phyloP scores from a whole-genome alignment of 2,113 vertebrate genomes.

The Piaya cayana region DNA sequence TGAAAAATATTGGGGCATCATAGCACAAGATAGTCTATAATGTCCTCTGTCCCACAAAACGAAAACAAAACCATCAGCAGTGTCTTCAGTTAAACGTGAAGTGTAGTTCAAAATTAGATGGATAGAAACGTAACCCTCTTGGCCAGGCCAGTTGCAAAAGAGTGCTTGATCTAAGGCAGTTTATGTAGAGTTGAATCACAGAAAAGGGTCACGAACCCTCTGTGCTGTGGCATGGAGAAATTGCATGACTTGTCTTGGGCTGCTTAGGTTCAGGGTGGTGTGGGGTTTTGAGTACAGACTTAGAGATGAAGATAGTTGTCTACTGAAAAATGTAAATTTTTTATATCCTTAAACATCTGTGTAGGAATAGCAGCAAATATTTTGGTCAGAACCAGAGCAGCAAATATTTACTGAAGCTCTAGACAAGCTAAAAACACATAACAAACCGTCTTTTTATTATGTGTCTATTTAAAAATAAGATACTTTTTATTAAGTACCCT shows the following conservation, averaged over 20 bases:
- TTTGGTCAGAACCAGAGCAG: neutral
- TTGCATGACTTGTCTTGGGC: neutral
- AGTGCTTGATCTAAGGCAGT: neutral
- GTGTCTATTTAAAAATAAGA: neutral
- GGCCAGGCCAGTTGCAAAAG: neutral
- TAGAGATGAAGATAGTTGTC: neutral
- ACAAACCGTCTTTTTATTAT: neutral
- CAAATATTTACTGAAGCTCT: neutral
- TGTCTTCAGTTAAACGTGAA: neutral
- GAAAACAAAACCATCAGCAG: neutral
- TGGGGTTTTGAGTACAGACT: neutral
- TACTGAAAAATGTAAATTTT: neutral
- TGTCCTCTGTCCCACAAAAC: fast-evolving
- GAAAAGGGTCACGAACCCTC: neutral
- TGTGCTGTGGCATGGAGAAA: neutral
- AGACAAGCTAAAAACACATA: neutral
- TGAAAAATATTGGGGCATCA: neutral
- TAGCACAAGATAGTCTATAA: neutral
- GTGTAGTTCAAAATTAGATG: neutral
- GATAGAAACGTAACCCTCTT: neutral
- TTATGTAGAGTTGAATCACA: neutral
- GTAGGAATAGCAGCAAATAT: neutral
- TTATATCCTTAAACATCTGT: neutral
- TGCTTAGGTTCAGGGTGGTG: neutral
- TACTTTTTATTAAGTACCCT: neutral